These are phyloP conservation scores for Tolypeutes matacus DNA, from an alignment of 2,797 vertebrate species.

Conservation along the genomic window DNA sequence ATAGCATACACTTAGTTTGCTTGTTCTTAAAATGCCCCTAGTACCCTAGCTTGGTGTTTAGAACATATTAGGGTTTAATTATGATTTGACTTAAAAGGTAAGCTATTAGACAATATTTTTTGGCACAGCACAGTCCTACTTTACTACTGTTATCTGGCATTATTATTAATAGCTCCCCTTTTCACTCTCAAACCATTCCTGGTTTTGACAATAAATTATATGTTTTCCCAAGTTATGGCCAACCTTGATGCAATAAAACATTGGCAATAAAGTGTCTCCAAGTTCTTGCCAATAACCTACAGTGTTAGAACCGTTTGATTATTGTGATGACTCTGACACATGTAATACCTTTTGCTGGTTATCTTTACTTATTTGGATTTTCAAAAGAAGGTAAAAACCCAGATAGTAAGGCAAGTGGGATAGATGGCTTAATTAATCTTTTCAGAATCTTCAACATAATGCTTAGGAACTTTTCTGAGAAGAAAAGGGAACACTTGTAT, in stretches of 20 bases:
- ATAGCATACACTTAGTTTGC: not conserved
- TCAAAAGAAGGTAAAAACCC: not conserved
- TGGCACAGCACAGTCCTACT: not conserved
- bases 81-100: conserved; percentile 10
- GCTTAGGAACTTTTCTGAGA: not conserved
- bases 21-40: not conserved
- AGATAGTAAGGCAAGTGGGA: not conserved
- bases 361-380: not conserved
- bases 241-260: not conserved
- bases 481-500: not conserved
- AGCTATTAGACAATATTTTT: not conserved
- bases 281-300: not conserved
- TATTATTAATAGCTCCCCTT: not conserved
- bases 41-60: not conserved
- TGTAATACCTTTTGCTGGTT: not conserved
- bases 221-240: not conserved
- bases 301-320: not conserved
- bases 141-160: not conserved
- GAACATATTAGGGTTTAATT: conserved; percentile 7
- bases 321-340: not conserved
- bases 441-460: not conserved
- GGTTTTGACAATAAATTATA: not conserved
- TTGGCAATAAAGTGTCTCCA: not conserved
- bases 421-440: not conserved
- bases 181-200: not conserved